Conservation (phyloP, 2,888 invertebrate genomes). For the Spialia ferax region DNA sequence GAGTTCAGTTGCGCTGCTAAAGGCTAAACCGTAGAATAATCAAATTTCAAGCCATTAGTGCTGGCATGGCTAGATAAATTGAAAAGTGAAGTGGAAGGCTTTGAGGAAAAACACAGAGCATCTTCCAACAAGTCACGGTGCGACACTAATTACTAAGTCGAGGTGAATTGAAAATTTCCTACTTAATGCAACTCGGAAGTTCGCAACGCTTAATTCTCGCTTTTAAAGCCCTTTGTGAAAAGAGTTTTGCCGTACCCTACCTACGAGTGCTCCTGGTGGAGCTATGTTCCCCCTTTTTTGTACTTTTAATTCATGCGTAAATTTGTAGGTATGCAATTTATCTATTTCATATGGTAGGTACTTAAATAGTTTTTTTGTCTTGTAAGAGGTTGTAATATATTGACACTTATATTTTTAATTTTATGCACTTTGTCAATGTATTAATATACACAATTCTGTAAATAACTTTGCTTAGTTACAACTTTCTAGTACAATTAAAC, state of each 20-base stretch:
- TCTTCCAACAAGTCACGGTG: conserved; percentile 41
- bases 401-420: no score
- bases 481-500: no score
- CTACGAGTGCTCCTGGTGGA: neutral
- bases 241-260: conserved; percentile 34
- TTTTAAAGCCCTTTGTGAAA: conserved; percentile 43
- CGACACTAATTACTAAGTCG: conserved; percentile 44
- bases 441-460: no score
- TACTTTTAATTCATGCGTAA: neutral
- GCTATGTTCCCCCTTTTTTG: neutral
- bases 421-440: no score
- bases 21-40: conserved; percentile 38
- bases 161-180: conserved; percentile 42
- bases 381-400: no score
- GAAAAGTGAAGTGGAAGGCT: conserved; percentile 38
- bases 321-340: neutral
- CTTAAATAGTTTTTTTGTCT: no score
- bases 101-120: conserved; percentile 40
- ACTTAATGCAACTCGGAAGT: conserved; percentile 40
- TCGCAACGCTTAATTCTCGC: conserved; percentile 41
- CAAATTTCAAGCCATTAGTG: conserved; percentile 39
- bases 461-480: no score
- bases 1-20: conserved; percentile 29
- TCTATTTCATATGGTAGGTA: no score
- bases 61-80: conserved; percentile 38